phyloP scores from a whole-genome alignment of 1,140 invertebrate genomes.

The Kradibia gibbosae region DNA sequence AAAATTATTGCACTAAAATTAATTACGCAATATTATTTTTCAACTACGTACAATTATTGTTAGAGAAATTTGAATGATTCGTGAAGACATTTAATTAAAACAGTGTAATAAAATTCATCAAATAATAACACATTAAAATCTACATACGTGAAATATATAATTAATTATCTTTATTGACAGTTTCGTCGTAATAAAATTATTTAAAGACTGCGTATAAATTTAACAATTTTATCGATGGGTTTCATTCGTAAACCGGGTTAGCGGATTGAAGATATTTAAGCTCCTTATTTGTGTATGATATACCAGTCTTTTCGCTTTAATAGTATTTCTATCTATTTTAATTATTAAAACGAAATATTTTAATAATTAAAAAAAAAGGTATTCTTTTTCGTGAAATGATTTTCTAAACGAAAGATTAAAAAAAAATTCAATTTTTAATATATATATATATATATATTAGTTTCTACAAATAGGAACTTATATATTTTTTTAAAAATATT shows the following conservation, averaged over 20 bases:
- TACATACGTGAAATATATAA: conserved; percentile 24
- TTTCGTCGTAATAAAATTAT: conserved; percentile 30
- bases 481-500: no score
- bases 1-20: conserved; percentile 36
- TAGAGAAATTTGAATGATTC: conserved; percentile 39
- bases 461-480: no score
- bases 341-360: no score
- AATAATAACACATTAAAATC: conserved; percentile 28
- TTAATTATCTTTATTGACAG: conserved; percentile 31
- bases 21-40: conserved; percentile 43
- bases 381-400: no score
- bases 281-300: no score
- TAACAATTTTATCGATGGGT: conserved; percentile 29
- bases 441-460: no score
- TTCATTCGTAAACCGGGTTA: background rate
- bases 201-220: conserved; percentile 28
- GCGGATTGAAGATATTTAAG: no score
- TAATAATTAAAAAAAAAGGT: no score
- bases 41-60: conserved; percentile 15
- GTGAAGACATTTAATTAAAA: conserved; percentile 45
- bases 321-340: no score
- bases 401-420: no score
- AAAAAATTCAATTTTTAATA: no score
- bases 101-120: conserved; percentile 43
- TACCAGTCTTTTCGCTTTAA: no score